Evolutionary conservation across 2,797 vertebrate species (phyloP).

Genomic region (Pogonophryne albipinna): DNA sequence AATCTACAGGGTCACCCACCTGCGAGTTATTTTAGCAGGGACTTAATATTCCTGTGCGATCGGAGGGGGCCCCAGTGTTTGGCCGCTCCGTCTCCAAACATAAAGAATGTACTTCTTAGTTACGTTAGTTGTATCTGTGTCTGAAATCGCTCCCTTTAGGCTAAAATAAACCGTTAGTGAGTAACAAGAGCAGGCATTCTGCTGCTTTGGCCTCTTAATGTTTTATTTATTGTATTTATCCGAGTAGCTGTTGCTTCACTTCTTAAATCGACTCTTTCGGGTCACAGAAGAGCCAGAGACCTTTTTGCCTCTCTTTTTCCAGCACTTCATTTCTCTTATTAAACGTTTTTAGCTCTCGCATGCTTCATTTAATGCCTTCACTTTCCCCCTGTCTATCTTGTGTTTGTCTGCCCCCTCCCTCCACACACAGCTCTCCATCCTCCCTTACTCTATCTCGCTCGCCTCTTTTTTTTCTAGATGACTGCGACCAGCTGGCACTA

Average conservation of each 20-base stretch:
- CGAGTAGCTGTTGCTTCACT: conserved; percentile 74
- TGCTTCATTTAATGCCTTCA: conserved; percentile 40
- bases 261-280: conserved; percentile 67
- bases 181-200: conserved; percentile 61
- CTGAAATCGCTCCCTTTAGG: conserved; percentile 57
- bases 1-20: conserved; percentile 70
- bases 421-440: conserved; percentile 27
- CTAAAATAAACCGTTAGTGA: conserved; percentile 65
- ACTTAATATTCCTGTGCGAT: conserved; percentile 55
- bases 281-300: conserved; percentile 73
- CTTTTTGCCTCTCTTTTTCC: conserved; percentile 65
- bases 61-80: conserved; percentile 38
- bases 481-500: conserved; percentile 81
- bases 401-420: conserved; percentile 19
- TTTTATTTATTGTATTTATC: conserved; percentile 82
- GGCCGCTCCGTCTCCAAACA: conserved; percentile 51
- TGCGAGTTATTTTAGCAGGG: conserved; percentile 71
- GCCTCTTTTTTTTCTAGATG: conserved; percentile 69
- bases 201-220: conserved; percentile 48
- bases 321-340: conserved; percentile 71
- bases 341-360: conserved; percentile 37
- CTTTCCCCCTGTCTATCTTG: conserved; percentile 49
- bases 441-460: conserved; percentile 42
- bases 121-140: conserved; percentile 44
- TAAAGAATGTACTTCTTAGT: conserved; percentile 64